phyloP scores from a whole-genome alignment of 2,797 vertebrate species.

The Epinephelus coioides region DNA sequence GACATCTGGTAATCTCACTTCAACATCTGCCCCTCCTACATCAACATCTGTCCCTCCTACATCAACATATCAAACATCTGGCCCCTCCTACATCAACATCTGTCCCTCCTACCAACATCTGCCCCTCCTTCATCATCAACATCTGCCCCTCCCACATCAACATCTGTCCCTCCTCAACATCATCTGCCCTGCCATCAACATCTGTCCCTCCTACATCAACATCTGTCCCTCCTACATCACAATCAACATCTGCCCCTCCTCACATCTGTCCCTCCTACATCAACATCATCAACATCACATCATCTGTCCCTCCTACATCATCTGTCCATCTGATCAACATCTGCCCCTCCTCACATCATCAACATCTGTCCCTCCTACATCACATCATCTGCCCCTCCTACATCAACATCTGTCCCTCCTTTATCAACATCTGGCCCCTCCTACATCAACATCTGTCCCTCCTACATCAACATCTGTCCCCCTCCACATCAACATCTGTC shows the following conservation, averaged over 20 bases:
- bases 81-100: background rate
- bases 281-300: background rate
- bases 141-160: too few relatives aligned
- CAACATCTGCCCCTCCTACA: background rate
- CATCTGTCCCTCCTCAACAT: rapidly evolving
- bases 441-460: too few relatives aligned
- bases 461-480: too few relatives aligned
- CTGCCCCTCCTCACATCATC: too few relatives aligned
- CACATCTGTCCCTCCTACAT: background rate
- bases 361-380: background rate
- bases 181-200: too few relatives aligned
- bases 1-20: background rate
- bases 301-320: background rate
- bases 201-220: rapidly evolving
- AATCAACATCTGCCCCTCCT: background rate
- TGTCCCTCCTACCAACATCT: background rate
- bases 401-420: background rate
- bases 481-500: too few relatives aligned
- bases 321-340: too few relatives aligned
- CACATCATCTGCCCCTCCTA: background rate
- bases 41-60: background rate
- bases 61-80: too few relatives aligned
- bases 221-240: background rate
- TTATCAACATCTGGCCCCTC: background rate
- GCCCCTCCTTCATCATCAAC: too few relatives aligned